Conservation (phyloP, 2,888 invertebrate genomes). For the Pyrgus malvae region DNA sequence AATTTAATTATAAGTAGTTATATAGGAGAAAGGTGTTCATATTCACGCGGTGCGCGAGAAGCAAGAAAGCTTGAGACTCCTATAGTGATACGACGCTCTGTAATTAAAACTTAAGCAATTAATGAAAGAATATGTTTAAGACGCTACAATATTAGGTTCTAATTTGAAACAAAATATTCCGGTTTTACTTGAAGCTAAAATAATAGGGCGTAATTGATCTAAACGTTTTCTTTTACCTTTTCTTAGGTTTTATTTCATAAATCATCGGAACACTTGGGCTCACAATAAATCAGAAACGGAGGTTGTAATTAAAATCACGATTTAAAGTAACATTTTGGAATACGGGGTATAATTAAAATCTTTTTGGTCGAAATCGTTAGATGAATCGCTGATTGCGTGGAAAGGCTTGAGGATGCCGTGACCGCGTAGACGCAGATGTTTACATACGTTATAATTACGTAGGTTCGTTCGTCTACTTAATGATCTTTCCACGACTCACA, state of each 20-base stretch:
- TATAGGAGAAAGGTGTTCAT: slow-evolving; percentile 64
- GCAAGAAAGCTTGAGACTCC: slow-evolving; percentile 46
- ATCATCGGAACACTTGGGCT: slow-evolving; percentile 64
- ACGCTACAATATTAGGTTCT: slow-evolving; percentile 8
- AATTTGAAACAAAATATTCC: slow-evolving; percentile 9
- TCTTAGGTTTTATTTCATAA: slow-evolving; percentile 46
- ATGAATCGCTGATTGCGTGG: slow-evolving; percentile 72
- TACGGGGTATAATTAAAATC: slow-evolving; percentile 70
- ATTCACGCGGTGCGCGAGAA: slow-evolving; percentile 66
- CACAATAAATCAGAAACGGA: slow-evolving; percentile 68
- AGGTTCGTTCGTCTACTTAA: slow-evolving; percentile 50
- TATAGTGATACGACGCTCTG: slow-evolving; percentile 51
- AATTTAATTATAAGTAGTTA: slow-evolving; percentile 70
- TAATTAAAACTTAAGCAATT: slow-evolving; percentile 45
- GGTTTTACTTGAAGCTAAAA: slow-evolving; percentile 9
- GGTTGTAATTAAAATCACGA: slow-evolving; percentile 74
- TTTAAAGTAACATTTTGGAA: slow-evolving; percentile 69
- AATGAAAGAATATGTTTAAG: slow-evolving; percentile 16
- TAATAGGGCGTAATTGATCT: slow-evolving; percentile 17
- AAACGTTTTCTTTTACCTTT: slow-evolving; percentile 7
- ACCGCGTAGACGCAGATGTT: slow-evolving; percentile 72
- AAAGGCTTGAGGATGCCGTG: slow-evolving; percentile 53
- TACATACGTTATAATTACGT: slow-evolving; percentile 62
- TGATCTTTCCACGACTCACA: slow-evolving; percentile 62
- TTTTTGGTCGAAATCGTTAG: slow-evolving; percentile 69